A percentile compares a stretch with the other conserved stretches of the same genome.
Evolutionary conservation across 2,888 invertebrate species (phyloP).

Genomic region (Drosophila ustulata): DNA sequence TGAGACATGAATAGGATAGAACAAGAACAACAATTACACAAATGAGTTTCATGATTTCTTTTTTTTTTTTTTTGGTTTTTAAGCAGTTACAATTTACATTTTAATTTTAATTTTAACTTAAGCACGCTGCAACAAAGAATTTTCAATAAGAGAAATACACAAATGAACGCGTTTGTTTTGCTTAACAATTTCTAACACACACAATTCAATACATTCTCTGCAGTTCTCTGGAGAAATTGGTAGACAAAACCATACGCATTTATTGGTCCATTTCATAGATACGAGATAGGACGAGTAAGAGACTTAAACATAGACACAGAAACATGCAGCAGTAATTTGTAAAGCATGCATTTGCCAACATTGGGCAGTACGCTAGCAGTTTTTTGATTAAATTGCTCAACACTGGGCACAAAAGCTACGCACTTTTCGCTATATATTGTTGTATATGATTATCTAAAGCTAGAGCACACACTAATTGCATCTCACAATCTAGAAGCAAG

Average conservation of each 20-base stretch:
- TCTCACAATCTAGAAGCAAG: slow-evolving; percentile 51
- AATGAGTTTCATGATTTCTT: slow-evolving; percentile 61
- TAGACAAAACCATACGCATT: slow-evolving; percentile 64
- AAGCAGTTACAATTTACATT: slow-evolving; percentile 47
- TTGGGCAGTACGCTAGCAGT: slow-evolving; percentile 39
- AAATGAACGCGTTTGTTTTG: slow-evolving; percentile 69
- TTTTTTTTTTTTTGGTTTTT: slow-evolving; percentile 20
- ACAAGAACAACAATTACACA: slow-evolving; percentile 63
- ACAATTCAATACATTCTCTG: not conserved
- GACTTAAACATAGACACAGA: slow-evolving; percentile 56
- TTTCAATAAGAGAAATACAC: slow-evolving; percentile 66
- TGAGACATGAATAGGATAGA: slow-evolving; percentile 59
- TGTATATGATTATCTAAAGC: slow-evolving; percentile 44
- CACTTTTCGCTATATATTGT: slow-evolving; percentile 33
- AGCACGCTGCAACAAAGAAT: slow-evolving; percentile 64
- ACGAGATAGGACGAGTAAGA: slow-evolving; percentile 9
- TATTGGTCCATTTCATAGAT: slow-evolving; percentile 69
- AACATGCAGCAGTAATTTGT: slow-evolving; percentile 63
- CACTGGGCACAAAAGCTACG: slow-evolving; percentile 72
- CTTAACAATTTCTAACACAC: slow-evolving; percentile 52
- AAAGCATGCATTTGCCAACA: slow-evolving; percentile 72
- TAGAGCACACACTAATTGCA: slow-evolving; percentile 45
- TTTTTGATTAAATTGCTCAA: slow-evolving; percentile 52
- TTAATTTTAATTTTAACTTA: slow-evolving; percentile 62
- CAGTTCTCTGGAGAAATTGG: slow-evolving; percentile 53